Evolutionary conservation across 2,888 invertebrate genomes (phyloP), one percentile per base, ranked within the genome.

Genomic region (Notodonta dromedarius): DNA sequence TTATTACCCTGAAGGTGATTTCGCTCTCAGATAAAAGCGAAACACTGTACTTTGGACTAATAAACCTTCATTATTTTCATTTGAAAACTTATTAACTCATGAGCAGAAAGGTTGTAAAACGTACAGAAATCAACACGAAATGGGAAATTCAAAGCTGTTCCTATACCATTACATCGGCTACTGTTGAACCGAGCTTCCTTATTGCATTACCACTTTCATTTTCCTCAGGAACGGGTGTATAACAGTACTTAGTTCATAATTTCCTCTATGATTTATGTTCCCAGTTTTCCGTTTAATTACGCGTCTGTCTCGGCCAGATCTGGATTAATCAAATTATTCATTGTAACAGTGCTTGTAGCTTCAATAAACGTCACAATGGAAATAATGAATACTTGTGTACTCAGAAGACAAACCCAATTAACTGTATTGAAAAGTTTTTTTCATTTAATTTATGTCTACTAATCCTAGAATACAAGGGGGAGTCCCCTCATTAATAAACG

Each of bases 121-220:
- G 24, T 2, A 35, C 35, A 35, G 35, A 35, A 35, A 35, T 35
- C 35, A 58, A 57, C 57, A 60, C 64, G 67, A 65, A 66, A 68
- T 65, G 56, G 67, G 66, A 72, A 76, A 80, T 80, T 80, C 77
- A 82, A 71, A 62, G 66, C 77, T 77, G 66, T 77, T 71, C 74
- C 66, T 65, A 46, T 59, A 61, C 70, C 74, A 79, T 79, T 78
- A 75, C 62, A 67, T 74, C 62, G 61, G 77, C 80, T 79, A 78
- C 83, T 78, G 80, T 83, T 78, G 75, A 78, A 80, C 80, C 73
- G 63, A 69, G 74, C 80, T 85, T 86, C 86, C 85, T 85, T 85
- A 85, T 86, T 82, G 83, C 61, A 60, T 73, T 63, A 67, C 74
- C 71, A 79, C 85, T 86, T 84, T 86, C 84, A 61, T 76, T 86